Percentiles rank a stretch among this genome's conserved stretches.
phyloP scores from a whole-genome alignment of 1,140 invertebrate species.

The Hylyphantes graminicola region DNA sequence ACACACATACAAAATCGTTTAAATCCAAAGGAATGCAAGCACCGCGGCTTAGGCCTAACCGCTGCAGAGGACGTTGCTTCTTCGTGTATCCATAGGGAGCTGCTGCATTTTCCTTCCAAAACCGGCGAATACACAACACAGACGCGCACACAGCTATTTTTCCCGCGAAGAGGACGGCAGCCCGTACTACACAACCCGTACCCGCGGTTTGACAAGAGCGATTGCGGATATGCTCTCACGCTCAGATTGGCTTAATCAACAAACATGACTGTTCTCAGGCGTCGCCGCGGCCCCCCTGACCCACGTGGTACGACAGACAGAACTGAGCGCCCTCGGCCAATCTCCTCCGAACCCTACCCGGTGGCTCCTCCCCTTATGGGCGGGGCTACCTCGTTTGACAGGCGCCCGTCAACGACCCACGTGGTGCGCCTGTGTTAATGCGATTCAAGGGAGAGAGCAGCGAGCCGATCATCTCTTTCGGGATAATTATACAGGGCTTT shows the following conservation, averaged over 20 bases:
- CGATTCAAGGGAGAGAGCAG: slow-evolving; percentile 56
- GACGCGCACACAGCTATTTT: slow-evolving; percentile 38
- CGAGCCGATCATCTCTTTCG: slow-evolving; percentile 58
- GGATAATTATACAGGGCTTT: slow-evolving; percentile 62
- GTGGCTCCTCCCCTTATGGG: slow-evolving; percentile 28
- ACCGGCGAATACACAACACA: slow-evolving; percentile 15
- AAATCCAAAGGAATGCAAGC: background rate
- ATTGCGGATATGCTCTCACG: slow-evolving; percentile 65
- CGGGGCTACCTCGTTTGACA: slow-evolving; percentile 57
- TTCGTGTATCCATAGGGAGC: slow-evolving; percentile 56
- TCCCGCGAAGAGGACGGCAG: slow-evolving; percentile 35
- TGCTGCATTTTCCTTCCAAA: slow-evolving; percentile 2
- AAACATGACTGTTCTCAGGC: slow-evolving; percentile 64
- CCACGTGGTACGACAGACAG: slow-evolving; percentile 65
- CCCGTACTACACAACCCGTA: slow-evolving; percentile 50
- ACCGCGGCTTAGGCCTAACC: slow-evolving; percentile 50
- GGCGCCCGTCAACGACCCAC: slow-evolving; percentile 62
- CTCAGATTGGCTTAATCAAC: slow-evolving; percentile 67
- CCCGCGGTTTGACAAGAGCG: slow-evolving; percentile 61
- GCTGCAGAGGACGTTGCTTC: slow-evolving; percentile 15
- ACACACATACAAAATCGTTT: background rate
- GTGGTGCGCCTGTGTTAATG: slow-evolving; percentile 61
- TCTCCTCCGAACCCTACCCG: slow-evolving; percentile 19
- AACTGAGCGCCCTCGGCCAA: slow-evolving; percentile 55
- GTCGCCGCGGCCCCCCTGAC: slow-evolving; percentile 53